Evolutionary conservation across 92 coral and sea anemone species (phyloP).

Genomic region (Diadumene lineata): DNA sequence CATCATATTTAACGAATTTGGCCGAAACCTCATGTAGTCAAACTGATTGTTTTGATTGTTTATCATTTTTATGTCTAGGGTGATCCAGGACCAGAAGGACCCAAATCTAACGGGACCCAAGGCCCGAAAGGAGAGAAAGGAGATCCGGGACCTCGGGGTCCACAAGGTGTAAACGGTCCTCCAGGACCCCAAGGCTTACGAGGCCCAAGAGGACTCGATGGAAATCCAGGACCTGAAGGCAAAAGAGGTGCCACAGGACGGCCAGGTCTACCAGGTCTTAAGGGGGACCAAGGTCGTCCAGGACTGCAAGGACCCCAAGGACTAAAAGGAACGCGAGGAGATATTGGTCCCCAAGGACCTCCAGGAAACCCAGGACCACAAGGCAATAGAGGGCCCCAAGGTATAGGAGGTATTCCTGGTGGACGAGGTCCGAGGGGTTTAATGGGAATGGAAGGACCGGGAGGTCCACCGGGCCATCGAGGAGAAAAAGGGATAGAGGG

Average conservation of each 20-base stretch:
- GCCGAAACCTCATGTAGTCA: no score
- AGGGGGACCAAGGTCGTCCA: background rate
- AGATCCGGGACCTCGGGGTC: background rate
- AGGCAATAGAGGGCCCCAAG: background rate
- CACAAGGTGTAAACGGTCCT: background rate
- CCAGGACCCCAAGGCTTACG: background rate
- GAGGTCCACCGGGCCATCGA: background rate
- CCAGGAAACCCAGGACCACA: background rate
- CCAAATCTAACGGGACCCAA: no score
- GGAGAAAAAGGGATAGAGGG: background rate
- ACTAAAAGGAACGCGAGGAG: background rate
- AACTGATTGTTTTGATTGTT: no score
- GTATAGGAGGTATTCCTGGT: background rate
- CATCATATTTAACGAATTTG: no score
- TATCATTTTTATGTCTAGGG: no score
- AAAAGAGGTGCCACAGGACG: background rate
- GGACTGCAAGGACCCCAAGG: conserved; percentile 1
- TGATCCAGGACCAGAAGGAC: background rate
- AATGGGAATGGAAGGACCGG: background rate
- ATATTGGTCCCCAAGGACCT: background rate
- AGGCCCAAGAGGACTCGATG: no score
- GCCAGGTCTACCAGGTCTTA: background rate
- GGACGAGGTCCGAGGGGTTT: background rate
- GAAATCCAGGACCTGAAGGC: background rate
- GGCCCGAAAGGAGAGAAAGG: background rate